Evolutionary conservation across 2,797 vertebrate genomes (phyloP), one percentile per base, ranked within the genome.

Genomic region (Spheniscus humboldti): DNA sequence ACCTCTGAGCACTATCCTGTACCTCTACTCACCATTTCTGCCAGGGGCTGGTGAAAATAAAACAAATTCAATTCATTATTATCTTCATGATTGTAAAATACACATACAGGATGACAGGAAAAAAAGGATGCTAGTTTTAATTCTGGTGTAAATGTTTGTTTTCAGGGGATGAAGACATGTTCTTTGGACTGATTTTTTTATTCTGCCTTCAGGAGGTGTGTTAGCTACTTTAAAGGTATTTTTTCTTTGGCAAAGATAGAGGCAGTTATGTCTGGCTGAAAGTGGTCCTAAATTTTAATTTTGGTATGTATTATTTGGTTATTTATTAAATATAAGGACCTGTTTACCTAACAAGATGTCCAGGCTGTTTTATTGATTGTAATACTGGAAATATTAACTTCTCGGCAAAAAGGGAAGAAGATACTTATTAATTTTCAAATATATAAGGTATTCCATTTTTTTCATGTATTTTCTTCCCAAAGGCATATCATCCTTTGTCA

Each of bases 401-500:
- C 35, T 43, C 3, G 9, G 6, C 55, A 18, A 66, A 88, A 82
- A 79, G 3, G 6, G 13, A 86, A 76, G 18, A 84, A 39, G 2
- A 4, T 10, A 57, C 50, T 79, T 85, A 55, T 43, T n/a, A 59
- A 45, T 41, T 76, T 23, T 55, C 18, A 50, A 53, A 39, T 62
- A 74, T 23, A 30, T 8, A 25, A 66, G 2, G 4, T 31, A 39
- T 47, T 76, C 10, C 0, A 11, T 23, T 53, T 50, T 48, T 55
- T 90, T 35, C 2, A 27, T 48, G 1, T 30, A 12, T 59, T 91
- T 91, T 72, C 13, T 69, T 69, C 13, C 22, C 59, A 62, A 59
- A 71, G 6, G 0, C 18, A 33, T 55, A 33, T 56, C 1, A 55
- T 25, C 1, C 2, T 78, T 94, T 66, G 11, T 3, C 4, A 53